Evolutionary conservation across 2,888 invertebrate species (phyloP).

Genomic region (Luperina nickerlii): DNA sequence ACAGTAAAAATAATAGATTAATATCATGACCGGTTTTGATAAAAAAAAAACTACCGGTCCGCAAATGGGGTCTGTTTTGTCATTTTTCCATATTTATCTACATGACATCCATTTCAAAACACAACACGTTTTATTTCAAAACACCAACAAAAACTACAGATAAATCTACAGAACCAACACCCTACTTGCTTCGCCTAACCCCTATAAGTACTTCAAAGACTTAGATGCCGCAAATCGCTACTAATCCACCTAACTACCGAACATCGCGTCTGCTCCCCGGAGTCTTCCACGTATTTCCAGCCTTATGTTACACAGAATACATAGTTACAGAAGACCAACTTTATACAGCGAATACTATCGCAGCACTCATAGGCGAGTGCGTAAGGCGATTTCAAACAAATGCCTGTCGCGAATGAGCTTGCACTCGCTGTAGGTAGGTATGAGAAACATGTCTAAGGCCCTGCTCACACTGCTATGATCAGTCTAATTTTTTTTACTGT

Average conservation of each 20-base stretch:
- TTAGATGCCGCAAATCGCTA: not conserved
- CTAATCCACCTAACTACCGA: constrained; percentile 18
- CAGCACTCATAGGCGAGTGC: not conserved
- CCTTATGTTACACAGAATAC: constrained; percentile 23
- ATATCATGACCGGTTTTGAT: not conserved
- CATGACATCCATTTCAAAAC: no score
- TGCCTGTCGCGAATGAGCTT: not conserved
- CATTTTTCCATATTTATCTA: not conserved
- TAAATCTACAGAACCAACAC: not conserved
- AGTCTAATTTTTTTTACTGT: no score
- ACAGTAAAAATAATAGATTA: not conserved
- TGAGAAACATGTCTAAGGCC: not conserved
- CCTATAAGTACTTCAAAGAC: not conserved
- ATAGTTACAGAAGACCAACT: constrained; percentile 1
- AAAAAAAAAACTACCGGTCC: not conserved
- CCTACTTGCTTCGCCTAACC: not conserved
- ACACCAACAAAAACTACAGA: no score
- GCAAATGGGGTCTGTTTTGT: not conserved
- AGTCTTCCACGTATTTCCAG: constrained; percentile 34
- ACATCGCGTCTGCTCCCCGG: not conserved
- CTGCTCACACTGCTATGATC: no score
- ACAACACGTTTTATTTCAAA: not conserved
- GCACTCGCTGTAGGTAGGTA: not conserved
- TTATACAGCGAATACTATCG: accelerated
- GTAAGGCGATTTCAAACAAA: not conserved